Evolutionary conservation across 2,113 vertebrate genomes (phyloP).

Genomic region (Vidua chalybeata): DNA sequence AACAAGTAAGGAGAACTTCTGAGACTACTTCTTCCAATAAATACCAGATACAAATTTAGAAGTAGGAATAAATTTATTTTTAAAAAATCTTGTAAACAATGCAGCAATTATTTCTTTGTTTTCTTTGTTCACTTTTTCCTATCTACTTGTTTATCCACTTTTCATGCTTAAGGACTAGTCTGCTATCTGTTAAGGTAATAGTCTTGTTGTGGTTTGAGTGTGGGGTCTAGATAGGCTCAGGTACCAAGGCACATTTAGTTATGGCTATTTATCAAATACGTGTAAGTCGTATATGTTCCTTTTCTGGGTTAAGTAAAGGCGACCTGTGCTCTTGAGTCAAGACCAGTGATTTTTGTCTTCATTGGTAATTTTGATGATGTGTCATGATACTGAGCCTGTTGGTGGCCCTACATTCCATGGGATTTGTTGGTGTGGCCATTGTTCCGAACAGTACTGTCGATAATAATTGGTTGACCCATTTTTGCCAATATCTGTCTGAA

Average conservation of each 20-base stretch:
- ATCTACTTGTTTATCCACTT: not conserved
- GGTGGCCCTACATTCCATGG: not conserved
- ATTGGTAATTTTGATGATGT: not conserved
- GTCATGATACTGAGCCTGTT: not conserved
- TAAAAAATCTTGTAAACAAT: not conserved
- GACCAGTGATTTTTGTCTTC: not conserved
- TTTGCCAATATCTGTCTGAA: not conserved
- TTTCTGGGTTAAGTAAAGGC: not conserved
- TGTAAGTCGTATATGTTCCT: not conserved
- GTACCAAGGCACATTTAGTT: not conserved
- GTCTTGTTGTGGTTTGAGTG: not conserved
- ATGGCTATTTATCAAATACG: not conserved
- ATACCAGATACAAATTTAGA: not conserved
- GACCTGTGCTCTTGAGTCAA: not conserved
- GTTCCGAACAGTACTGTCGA: fast-evolving
- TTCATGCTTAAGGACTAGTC: not conserved
- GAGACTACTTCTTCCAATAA: not conserved
- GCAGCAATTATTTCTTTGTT: not conserved
- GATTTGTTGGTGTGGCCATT: not conserved
- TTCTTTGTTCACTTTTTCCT: not conserved
- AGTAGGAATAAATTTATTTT: not conserved
- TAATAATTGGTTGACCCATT: not conserved
- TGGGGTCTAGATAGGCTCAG: not conserved
- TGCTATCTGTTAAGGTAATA: not conserved
- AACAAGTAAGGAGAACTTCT: not conserved